Percentiles rank a stretch among this genome's conserved stretches.
Evolutionary conservation across 2,113 vertebrate species (phyloP).

Genomic region (Tupaia chinensis): DNA sequence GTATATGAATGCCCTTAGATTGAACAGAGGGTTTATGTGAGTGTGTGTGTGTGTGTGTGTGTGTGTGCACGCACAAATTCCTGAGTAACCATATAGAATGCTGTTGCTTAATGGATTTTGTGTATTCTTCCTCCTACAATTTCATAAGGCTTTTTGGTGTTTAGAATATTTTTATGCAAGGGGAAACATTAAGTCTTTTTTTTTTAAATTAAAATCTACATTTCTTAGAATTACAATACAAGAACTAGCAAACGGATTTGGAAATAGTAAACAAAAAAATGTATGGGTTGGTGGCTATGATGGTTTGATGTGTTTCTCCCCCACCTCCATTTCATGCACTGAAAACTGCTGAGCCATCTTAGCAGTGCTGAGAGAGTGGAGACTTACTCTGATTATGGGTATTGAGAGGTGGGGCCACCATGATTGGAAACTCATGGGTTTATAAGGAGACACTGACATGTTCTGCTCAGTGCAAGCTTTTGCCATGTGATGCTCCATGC

Average conservation of each 20-base stretch:
- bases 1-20: slow-evolving; percentile 54
- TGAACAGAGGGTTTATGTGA: slow-evolving; percentile 28
- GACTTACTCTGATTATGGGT: no score
- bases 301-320: no score
- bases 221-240: slow-evolving; percentile 49
- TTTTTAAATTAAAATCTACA: slow-evolving; percentile 21
- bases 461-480: no score
- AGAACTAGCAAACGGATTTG: slow-evolving; percentile 37
- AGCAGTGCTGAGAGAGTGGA: no score
- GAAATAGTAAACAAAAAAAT: slow-evolving; percentile 64
- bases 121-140: background rate
- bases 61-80: slow-evolving; percentile 32
- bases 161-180: slow-evolving; percentile 63
- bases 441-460: no score
- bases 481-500: no score
- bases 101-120: background rate
- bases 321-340: no score
- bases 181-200: slow-evolving; percentile 60
- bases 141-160: slow-evolving; percentile 44
- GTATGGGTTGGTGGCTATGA: background rate
- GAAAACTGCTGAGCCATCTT: no score
- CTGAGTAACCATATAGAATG: slow-evolving; percentile 41
- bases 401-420: no score
- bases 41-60: no score
- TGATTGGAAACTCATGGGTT: no score